phyloP scores from a whole-genome alignment of 1,140 invertebrate genomes.

The Whitmania pigra region DNA sequence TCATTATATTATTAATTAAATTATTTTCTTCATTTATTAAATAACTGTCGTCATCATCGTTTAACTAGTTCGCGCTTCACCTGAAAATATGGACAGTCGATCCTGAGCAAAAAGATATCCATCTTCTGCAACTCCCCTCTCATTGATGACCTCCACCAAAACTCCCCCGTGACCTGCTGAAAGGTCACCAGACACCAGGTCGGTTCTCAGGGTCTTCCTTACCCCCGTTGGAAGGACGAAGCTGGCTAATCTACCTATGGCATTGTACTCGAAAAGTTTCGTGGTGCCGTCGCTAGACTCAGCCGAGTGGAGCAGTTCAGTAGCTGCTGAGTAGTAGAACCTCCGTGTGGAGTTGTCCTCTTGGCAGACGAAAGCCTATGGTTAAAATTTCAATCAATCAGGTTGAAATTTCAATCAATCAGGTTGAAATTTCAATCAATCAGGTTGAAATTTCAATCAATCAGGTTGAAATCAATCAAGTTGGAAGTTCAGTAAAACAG shows the following conservation, averaged over 20 bases:
- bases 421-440: no score
- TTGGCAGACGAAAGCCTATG: conserved; percentile 68
- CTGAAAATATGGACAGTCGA: not conserved
- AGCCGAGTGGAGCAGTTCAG: conserved; percentile 59
- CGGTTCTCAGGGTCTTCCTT: conserved; percentile 56
- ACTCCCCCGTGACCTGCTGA: not conserved
- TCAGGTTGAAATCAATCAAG: no score
- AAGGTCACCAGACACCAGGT: conserved; percentile 28
- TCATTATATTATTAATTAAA: no score
- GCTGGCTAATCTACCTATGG: conserved; percentile 65
- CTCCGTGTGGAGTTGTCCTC: conserved; percentile 74
- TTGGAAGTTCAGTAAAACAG: no score
- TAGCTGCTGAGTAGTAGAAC: conserved; percentile 79
- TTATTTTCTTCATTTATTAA: no score
- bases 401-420: no score
- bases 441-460: no score
- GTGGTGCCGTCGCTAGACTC: conserved; percentile 65
- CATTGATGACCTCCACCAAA: not conserved
- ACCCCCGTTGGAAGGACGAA: conserved; percentile 79
- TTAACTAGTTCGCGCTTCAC: not conserved
- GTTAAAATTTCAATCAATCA: no score
- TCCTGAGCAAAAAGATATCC: not conserved
- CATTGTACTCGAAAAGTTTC: conserved; percentile 76
- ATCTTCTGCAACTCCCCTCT: not conserved
- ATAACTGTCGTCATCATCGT: no score